Base-by-base conservation (phyloP, 1,140 invertebrate genomes). In the Trialeurodes vaporariorum region DNA sequence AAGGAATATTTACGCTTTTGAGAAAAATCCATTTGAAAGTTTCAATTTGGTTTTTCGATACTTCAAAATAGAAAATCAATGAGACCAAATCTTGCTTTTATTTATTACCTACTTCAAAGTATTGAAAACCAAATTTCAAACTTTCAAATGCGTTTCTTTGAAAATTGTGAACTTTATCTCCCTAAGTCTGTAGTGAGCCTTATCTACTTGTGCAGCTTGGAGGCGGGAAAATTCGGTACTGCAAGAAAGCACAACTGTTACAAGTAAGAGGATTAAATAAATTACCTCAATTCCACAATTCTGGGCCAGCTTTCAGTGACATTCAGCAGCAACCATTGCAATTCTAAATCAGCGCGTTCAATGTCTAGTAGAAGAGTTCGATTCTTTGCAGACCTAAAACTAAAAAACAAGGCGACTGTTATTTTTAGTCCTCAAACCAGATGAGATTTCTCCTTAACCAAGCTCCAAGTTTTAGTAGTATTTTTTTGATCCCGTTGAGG, bases 341-440 rank as follows among this genome's bases (percentile, higher is more conserved):
- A 70, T 73, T 85, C 82, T 27, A 77, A 75, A 75, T 86, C 84
- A 1, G 82, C 81, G 40, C 76, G 72, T 70, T 80, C 80, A 67
- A 85, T 83, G 67, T 85, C 83, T 69, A 82, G 71, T 5, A 85
- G 74, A 34, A 84, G 71, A 72, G 78, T 77, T 25, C 80, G 81
- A 76, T 80, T 79, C 70, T 79, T 80, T 9, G 81, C 77, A 22
- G 75, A 74, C 67, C 80, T 80, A 61, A 83, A 81, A 76, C 80
- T 81, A 63, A 74, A 72, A 40, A 69, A 67, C 64, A 72, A 72
- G 67, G 67, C 27, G 63, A 62, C 68, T 40, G 69, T 69, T 65
- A 49, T 64, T 13, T 24, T 23, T 27, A 49, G 26, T 40, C 23
- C 25, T 27, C 0, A 62, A 17, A n/a, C 0, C n/a, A 22, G 5